Evolutionary conservation across 2,113 vertebrate species (phyloP).

Genomic region (Taurulus bubalis): DNA sequence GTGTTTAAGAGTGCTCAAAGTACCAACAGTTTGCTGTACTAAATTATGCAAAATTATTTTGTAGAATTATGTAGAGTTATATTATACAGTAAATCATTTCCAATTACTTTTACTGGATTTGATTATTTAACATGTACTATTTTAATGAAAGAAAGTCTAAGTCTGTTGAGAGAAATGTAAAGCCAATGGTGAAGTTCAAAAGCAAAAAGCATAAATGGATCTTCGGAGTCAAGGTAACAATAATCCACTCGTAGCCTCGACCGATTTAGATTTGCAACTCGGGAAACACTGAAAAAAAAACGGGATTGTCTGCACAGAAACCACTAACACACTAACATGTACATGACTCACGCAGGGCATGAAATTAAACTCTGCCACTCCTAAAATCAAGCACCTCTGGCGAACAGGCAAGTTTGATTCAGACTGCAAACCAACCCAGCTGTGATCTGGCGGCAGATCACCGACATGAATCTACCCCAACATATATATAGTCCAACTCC

Average conservation of each 20-base stretch:
- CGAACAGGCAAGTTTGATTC: conserved; percentile 35
- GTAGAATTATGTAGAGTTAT: not conserved
- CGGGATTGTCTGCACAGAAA: conserved; percentile 28
- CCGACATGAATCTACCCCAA: conserved; percentile 17
- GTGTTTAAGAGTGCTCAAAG: not conserved
- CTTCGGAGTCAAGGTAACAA: not conserved
- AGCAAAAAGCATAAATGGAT: not conserved
- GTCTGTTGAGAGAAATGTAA: not conserved
- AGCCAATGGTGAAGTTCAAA: not conserved
- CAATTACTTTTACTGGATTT: not conserved
- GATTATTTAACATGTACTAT: not conserved
- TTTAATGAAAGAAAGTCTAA: not conserved
- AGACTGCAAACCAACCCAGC: conserved; percentile 49
- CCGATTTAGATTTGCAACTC: conserved; percentile 33
- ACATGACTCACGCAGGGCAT: conserved; percentile 62
- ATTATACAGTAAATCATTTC: not conserved
- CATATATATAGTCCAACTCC: not conserved
- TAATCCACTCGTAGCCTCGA: conserved; percentile 10
- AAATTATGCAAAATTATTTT: not conserved
- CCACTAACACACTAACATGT: conserved; percentile 51
- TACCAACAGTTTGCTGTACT: not conserved
- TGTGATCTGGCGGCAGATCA: conserved; percentile 56
- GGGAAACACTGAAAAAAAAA: conserved; percentile 22
- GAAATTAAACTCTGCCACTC: conserved; percentile 54
- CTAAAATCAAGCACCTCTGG: conserved; percentile 59